Evolutionary conservation across 2,888 invertebrate genomes (phyloP).

Genomic region (Drosophila tripunctata): DNA sequence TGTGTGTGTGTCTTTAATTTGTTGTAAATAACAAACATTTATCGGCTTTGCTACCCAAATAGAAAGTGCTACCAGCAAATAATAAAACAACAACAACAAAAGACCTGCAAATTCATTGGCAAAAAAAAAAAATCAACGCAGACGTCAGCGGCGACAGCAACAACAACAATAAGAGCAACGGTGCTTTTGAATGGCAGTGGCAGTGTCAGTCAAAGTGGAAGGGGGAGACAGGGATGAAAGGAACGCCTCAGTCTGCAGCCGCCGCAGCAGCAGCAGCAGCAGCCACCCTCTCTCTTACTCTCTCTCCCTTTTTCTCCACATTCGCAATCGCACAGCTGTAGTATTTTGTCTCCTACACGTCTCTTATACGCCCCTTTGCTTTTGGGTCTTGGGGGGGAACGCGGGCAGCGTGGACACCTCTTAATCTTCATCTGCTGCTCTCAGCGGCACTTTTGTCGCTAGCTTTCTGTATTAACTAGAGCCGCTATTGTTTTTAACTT

Average conservation of each 20-base stretch:
- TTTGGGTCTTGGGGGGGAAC: neutral
- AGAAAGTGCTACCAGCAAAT: constrained; percentile 45
- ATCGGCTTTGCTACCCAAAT: constrained; percentile 32
- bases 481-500: constrained; percentile 33
- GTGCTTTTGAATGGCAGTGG: no score
- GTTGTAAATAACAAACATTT: constrained; percentile 45
- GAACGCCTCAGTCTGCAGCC: constrained; percentile 27
- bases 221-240: neutral
- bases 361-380: constrained; percentile 16
- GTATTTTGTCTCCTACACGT: constrained; percentile 22
- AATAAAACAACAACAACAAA: constrained; percentile 22
- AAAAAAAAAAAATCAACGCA: constrained; percentile 56
- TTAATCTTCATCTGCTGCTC: neutral
- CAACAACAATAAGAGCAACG: constrained; percentile 2
- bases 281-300: constrained; percentile 47
- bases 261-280: constrained; percentile 23
- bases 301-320: constrained; percentile 7
- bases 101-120: constrained; percentile 40
- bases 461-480: constrained; percentile 39
- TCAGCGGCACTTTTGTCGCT: constrained; percentile 13
- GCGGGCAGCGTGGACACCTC: neutral
- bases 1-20: constrained; percentile 27
- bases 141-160: constrained; percentile 25
- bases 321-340: constrained; percentile 51
- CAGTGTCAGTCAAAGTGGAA: neutral